Conservation (phyloP, 2,797 vertebrate genomes). For the Meda fulgida region DNA sequence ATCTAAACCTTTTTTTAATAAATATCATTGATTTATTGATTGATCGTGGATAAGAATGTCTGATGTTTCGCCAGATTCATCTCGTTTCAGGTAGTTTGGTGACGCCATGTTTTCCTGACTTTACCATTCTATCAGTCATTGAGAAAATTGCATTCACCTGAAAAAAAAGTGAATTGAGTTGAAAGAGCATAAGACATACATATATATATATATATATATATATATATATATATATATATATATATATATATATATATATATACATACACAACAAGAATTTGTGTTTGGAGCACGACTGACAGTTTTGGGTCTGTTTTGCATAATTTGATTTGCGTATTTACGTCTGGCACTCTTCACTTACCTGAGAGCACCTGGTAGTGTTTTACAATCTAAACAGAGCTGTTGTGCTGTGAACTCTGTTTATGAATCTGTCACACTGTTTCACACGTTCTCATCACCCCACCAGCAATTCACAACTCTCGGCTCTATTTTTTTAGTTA, state of each 20-base stretch:
- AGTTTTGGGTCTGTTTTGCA: conserved; percentile 73
- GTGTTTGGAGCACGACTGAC: conserved; percentile 60
- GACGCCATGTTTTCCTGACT: not conserved
- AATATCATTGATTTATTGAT: not conserved
- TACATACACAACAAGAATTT: not conserved
- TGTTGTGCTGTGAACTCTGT: conserved; percentile 74
- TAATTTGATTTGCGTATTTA: conserved; percentile 76
- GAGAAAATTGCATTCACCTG: not conserved
- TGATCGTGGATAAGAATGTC: not conserved
- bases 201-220: too few species aligned
- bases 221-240: too few species aligned
- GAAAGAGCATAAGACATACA: not conserved
- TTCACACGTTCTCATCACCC: conserved; percentile 42
- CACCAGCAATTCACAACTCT: conserved; percentile 44
- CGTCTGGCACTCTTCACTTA: conserved; percentile 65
- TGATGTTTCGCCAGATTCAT: not conserved
- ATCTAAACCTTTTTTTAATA: not conserved
- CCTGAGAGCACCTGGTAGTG: conserved; percentile 72
- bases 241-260: too few species aligned
- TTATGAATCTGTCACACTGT: conserved; percentile 12
- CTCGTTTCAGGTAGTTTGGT: not conserved
- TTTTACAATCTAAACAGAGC: conserved; percentile 75
- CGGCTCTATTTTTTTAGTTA: conserved; percentile 3
- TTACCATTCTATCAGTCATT: not conserved
- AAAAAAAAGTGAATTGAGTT: not conserved